These are phyloP conservation scores for Malacosoma neustria DNA, from an alignment of 2,888 invertebrate genomes.

Conservation along the genomic window DNA sequence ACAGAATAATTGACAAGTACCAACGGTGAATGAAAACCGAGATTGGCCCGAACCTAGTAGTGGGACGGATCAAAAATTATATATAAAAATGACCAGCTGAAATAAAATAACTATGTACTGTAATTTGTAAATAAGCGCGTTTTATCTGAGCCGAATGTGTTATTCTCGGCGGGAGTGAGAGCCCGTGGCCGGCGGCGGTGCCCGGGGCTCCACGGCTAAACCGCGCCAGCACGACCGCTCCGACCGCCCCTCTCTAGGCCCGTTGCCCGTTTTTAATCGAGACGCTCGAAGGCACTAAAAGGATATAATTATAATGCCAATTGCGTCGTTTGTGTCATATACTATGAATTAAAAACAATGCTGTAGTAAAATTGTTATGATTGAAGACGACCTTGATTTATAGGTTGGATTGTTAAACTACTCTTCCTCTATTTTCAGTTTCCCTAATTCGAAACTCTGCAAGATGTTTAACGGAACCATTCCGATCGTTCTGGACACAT, in stretches of 20 bases:
- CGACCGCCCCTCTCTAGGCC: slow-evolving; percentile 13
- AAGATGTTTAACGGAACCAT: slow-evolving; percentile 96
- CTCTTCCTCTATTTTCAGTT: no score
- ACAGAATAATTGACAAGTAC: no score
- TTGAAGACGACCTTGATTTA: no score
- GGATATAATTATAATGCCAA: slow-evolving; percentile 20
- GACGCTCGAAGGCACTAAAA: slow-evolving; percentile 30
- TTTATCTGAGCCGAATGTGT: slow-evolving; percentile 34
- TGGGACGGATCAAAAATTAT: no score
- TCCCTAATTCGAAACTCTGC: slow-evolving; percentile 92
- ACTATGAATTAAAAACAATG: neutral
- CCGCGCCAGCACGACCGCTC: slow-evolving; percentile 5
- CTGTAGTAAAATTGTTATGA: no score
- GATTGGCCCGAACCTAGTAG: no score
- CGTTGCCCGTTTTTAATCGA: slow-evolving; percentile 37
- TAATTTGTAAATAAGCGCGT: slow-evolving; percentile 33
- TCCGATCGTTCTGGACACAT: slow-evolving; percentile 94
- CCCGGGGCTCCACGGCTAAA: slow-evolving; percentile 2
- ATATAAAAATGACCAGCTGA: no score
- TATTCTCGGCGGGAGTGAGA: slow-evolving; percentile 25
- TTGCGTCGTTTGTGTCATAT: slow-evolving; percentile 11
- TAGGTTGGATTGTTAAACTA: no score
- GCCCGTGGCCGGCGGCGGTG: slow-evolving; percentile 1
- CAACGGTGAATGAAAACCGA: no score
- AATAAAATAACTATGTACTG: no score